Evolutionary conservation across 2,113 vertebrate species (phyloP), one percentile per base, ranked within the genome.

Genomic region (Rhinoptilus africanus): DNA sequence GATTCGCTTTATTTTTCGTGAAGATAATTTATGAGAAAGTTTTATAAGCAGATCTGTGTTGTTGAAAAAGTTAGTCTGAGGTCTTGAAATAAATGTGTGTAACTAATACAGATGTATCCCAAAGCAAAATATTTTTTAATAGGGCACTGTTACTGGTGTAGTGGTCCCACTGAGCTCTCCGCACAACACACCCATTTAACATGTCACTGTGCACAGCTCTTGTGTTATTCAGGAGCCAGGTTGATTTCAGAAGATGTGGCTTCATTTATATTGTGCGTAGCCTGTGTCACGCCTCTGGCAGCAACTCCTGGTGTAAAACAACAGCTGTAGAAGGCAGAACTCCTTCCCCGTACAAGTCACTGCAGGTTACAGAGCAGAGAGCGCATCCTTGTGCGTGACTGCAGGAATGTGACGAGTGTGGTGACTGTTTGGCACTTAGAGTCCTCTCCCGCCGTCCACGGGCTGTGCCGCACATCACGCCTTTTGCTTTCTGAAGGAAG

Each of bases 1-100:
- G 39, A 95, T 59, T 45, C 39, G 60, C 78, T 94, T 93, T 96
- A 90, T 97, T 96, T 97, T 97, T 96, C 92, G 63, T 95, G 62
- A 95, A 94, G 82, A 92, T 96, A 83, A 96, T 92, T 95, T 96
- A 95, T 91, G 56, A 96, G 69, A 87, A 67, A 67, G 77, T 91
- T 97, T 97, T 95, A 88, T 95, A 96, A 75, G 81, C 77, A 93
- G 32, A 78, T 89, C 19, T 47, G 45, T 64, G 39, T 84, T 84
- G 45, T 80, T 85, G 53, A 71, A 86, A 56, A 94, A 74, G 53
- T 76, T 83, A 48, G 41, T 88, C 51, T 84, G 66, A 88, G 68
- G 45, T 79, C 54, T 80, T 79, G 81, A 95, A 85, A 85, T 76
- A 80, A 72, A 83, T 24, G 6, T 85, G 57, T 88, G 68, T 92